phyloP scores from a whole-genome alignment of 2,113 vertebrate species.

The Semicossyphus pulcher region DNA sequence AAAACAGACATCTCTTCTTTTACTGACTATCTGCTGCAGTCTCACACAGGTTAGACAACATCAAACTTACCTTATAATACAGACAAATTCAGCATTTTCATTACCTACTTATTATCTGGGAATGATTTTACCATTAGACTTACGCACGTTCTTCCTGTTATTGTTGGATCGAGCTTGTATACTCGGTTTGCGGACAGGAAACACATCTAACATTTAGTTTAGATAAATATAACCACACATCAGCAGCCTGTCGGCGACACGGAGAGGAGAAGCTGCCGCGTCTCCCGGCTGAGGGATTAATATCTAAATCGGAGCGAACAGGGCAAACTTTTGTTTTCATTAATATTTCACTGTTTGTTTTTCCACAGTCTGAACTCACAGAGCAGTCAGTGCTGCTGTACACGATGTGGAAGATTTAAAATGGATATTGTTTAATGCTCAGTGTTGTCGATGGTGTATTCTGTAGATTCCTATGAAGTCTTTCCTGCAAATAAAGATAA shows the following conservation, averaged over 20 bases:
- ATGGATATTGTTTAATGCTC: not conserved
- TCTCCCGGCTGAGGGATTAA: slow-evolving; percentile 23
- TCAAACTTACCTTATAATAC: too few relatives aligned
- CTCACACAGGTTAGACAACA: too few relatives aligned
- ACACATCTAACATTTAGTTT: not conserved
- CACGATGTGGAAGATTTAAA: not conserved
- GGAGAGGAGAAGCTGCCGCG: not conserved
- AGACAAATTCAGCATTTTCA: too few relatives aligned
- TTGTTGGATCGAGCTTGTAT: too few relatives aligned
- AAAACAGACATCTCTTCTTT: not conserved
- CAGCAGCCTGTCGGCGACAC: not conserved
- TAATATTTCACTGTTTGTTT: slow-evolving; percentile 12
- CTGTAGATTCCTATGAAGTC: not conserved
- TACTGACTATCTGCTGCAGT: not conserved
- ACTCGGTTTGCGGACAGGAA: not conserved
- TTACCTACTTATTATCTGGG: too few relatives aligned
- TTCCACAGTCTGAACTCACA: not conserved
- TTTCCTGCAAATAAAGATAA: not conserved
- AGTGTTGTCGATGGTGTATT: not conserved
- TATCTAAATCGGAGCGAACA: slow-evolving; percentile 15
- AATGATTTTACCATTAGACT: too few relatives aligned
- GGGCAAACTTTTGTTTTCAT: slow-evolving; percentile 5
- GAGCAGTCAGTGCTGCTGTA: not conserved
- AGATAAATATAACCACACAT: not conserved
- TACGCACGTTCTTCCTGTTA: too few relatives aligned